Conservation (phyloP, 2,888 invertebrate species). For the Prostheceraeus crozeri region DNA sequence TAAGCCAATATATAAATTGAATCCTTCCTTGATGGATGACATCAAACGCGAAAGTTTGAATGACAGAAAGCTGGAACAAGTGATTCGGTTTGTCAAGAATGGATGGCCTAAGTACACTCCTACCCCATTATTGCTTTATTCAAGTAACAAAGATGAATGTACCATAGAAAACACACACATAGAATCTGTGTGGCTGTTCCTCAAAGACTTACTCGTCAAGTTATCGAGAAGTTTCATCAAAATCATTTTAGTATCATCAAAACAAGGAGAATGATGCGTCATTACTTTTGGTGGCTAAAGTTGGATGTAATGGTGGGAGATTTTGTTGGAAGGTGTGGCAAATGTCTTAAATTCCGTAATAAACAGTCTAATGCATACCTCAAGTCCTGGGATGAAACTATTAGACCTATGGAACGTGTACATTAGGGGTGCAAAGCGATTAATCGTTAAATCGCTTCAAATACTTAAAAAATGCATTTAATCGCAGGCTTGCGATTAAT, state of each 20-base stretch:
- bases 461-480: too few species aligned
- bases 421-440: conserved; percentile 1
- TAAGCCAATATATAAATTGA: too few species aligned
- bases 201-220: background rate
- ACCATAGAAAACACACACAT: background rate
- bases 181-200: background rate
- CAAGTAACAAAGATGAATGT: background rate
- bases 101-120: background rate
- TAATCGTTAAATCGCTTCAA: background rate
- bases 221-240: conserved; percentile 14
- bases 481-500: too few species aligned
- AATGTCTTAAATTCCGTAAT: background rate
- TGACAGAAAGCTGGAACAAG: background rate
- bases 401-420: conserved; percentile 18
- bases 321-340: conserved; percentile 16
- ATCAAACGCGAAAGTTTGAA: background rate
- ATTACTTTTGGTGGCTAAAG: conserved; percentile 32
- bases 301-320: background rate
- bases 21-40: too few species aligned
- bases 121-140: background rate
- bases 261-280: conserved; percentile 20
- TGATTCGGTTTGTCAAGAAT: background rate
- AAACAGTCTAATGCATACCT: conserved; percentile 18
- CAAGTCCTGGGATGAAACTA: conserved; percentile 23
- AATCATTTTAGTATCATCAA: conserved; percentile 26